These are phyloP conservation scores for Microctonus brassicae DNA, from an alignment of 2,888 invertebrate species.

Conservation along the genomic window DNA sequence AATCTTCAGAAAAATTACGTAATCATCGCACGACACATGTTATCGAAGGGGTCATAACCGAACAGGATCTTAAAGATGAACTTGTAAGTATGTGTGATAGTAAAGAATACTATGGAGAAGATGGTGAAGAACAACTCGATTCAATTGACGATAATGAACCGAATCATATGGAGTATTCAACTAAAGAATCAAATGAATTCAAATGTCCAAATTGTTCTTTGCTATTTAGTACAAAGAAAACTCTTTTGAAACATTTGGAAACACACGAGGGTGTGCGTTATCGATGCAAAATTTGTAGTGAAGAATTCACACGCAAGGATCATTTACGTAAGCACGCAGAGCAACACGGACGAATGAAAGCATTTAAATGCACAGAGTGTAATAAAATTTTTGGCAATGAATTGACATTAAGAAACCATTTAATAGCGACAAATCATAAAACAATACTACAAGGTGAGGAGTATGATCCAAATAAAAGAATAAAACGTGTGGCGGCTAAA, in stretches of 20 bases:
- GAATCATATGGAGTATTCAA: slow-evolving; percentile 3
- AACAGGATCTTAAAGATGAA: slow-evolving; percentile 57
- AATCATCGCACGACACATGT: slow-evolving; percentile 62
- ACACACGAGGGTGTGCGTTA: slow-evolving; percentile 51
- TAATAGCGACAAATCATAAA: slow-evolving; percentile 66
- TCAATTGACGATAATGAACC: slow-evolving; percentile 8
- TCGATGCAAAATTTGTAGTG: slow-evolving; percentile 58
- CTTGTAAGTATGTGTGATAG: slow-evolving; percentile 38
- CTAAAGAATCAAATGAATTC: slow-evolving; percentile 40
- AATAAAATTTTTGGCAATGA: slow-evolving; percentile 64
- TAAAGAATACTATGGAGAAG: slow-evolving; percentile 32
- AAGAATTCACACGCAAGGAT: slow-evolving; percentile 58
- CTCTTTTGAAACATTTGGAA: slow-evolving; percentile 52
- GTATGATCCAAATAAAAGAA: slow-evolving; percentile 65
- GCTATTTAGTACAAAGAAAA: slow-evolving; percentile 52
- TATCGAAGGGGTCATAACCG: slow-evolving; percentile 59
- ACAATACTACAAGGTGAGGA: slow-evolving; percentile 62
- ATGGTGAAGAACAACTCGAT: slow-evolving; percentile 21
- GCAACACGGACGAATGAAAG: slow-evolving; percentile 52
- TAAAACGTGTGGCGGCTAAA: slow-evolving; percentile 65
- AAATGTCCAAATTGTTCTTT: slow-evolving; percentile 55
- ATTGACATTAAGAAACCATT: slow-evolving; percentile 64
- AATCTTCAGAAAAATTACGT: slow-evolving; percentile 55
- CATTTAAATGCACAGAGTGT: slow-evolving; percentile 63
- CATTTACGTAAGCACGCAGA: slow-evolving; percentile 58